Base-by-base conservation (phyloP, 1,140 invertebrate species). In the Glossosoma conforme region DNA sequence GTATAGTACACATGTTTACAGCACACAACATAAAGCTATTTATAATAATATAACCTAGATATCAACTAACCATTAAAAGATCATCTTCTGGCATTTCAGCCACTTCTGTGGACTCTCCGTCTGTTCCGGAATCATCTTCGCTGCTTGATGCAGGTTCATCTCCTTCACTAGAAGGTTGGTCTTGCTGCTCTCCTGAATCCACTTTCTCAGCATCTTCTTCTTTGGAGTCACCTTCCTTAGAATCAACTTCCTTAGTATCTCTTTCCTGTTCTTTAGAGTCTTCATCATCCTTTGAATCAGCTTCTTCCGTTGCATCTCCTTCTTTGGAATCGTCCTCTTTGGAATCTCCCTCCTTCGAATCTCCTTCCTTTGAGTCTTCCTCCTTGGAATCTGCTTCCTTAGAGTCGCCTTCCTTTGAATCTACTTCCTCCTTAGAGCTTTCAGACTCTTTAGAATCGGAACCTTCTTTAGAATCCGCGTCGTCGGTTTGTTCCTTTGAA, bases 11-110 rank as follows among this genome's bases (percentile, higher is more conserved):
- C 25, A n/a, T n/a, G 25, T 9, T 30, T 30, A 30, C 8, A 30
- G n/a, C n/a, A n/a, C n/a, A n/a, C n/a, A n/a, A n/a, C n/a, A n/a
- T n/a, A n/a, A n/a, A n/a, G n/a, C n/a, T n/a, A n/a, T n/a, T n/a
- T n/a, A n/a, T n/a, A n/a, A n/a, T n/a, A n/a, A n/a, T n/a, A n/a
- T n/a, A n/a, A n/a, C n/a, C n/a, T n/a, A n/a, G n/a, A n/a, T n/a
- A n/a, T 28, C 24, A 28, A 42, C 65, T 64, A 67, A 82, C 78
- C 65, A 74, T 66, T 54, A 76, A 72, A 51, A 81, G 69, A 58
- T 82, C 78, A 61, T 83, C 79, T 60, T 82, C 79, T 5, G 77
- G 70, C 25, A 68, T 70, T 17, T 69, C 42, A 10, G 20, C 44
- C 21, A 45, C 43, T n/a, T 24, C 41, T 57, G 55, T n/a, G n/a